Evolutionary conservation across 1,140 invertebrate genomes (phyloP).

Genomic region (Oryctes rhinoceros): DNA sequence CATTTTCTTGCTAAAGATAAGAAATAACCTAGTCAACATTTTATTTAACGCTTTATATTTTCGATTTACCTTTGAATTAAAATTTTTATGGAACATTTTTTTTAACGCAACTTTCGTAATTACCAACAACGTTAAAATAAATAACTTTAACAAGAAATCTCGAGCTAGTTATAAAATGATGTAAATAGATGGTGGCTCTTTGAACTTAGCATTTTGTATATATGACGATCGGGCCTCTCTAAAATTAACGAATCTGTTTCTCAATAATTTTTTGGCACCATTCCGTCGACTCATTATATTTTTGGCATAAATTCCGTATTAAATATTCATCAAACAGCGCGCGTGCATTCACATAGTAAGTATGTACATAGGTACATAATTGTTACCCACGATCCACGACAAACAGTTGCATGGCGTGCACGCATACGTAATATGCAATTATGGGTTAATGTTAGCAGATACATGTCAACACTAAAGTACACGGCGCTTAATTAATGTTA

Average conservation of each 20-base stretch:
- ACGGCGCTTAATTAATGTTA: not conserved
- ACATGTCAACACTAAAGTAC: not conserved
- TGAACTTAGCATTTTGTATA: not conserved
- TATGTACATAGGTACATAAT: too few species aligned
- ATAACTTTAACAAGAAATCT: too few species aligned
- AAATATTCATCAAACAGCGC: constrained; percentile 16
- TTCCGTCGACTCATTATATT: not conserved
- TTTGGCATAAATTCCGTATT: constrained; percentile 23
- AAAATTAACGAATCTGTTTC: constrained; percentile 25
- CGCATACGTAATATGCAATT: not conserved
- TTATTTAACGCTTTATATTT: too few species aligned
- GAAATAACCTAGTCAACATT: too few species aligned
- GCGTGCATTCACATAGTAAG: not conserved
- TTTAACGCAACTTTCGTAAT: too few species aligned
- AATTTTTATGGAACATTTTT: too few species aligned
- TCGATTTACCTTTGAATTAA: too few species aligned
- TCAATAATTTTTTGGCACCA: constrained; percentile 9
- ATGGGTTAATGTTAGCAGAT: not conserved
- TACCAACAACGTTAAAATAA: too few species aligned
- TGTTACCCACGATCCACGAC: not conserved
- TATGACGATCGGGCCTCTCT: not conserved
- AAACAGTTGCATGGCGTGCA: not conserved
- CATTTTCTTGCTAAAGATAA: too few species aligned
- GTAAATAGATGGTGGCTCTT: too few species aligned
- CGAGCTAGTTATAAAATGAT: too few species aligned